Conservation (phyloP, 2,888 invertebrate genomes). For the Perithous albicinctus region DNA sequence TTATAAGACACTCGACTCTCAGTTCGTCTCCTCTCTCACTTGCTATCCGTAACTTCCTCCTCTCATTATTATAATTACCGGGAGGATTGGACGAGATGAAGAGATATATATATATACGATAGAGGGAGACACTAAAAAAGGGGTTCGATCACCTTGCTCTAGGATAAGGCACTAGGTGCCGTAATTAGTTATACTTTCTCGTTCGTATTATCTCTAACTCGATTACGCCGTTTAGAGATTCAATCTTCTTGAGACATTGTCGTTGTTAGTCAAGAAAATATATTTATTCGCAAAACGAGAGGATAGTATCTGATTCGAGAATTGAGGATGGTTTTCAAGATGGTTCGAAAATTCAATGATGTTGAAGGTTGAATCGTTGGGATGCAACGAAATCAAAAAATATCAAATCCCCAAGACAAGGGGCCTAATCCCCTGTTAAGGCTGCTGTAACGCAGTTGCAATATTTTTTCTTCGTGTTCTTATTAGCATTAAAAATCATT, state of each 20-base stretch:
- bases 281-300: no score
- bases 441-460: no score
- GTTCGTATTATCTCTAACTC: background rate
- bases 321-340: no score
- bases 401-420: no score
- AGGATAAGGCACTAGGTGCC: background rate
- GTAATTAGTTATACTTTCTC: constrained; percentile 22
- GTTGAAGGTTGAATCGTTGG: no score
- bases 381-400: no score
- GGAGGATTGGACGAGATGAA: constrained; percentile 17
- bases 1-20: constrained; percentile 29
- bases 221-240: background rate
- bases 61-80: constrained; percentile 39
- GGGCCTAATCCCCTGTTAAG: no score
- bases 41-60: constrained; percentile 12
- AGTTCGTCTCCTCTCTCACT: background rate
- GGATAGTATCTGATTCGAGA: no score
- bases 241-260: background rate
- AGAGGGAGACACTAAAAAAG: background rate
- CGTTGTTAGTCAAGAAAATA: no score
- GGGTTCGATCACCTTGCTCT: background rate
- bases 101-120: background rate
- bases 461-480: no score
- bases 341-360: no score
- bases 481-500: no score